Percentiles rank a stretch among this genome's conserved stretches.
Conservation (phyloP, 2,113 vertebrate genomes). For the Ctenomys sociabilis region DNA sequence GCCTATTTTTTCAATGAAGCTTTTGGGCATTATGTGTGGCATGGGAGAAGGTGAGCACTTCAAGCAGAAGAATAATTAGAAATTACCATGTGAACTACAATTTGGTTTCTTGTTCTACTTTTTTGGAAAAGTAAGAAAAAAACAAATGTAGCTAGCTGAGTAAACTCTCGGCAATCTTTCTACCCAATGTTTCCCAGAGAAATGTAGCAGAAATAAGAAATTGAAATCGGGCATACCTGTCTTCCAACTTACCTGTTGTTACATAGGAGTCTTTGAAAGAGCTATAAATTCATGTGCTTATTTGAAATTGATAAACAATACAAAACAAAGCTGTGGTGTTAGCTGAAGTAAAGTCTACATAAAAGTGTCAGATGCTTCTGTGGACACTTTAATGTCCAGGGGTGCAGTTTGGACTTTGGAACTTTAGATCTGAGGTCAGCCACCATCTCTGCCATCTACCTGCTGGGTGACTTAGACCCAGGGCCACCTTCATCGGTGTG, state of each 20-base stretch:
- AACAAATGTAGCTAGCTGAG: background rate
- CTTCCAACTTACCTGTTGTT: background rate
- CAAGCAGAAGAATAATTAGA: background rate
- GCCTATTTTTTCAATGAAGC: background rate
- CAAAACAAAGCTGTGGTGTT: background rate
- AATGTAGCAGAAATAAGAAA: conserved; percentile 37
- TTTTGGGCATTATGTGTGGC: background rate
- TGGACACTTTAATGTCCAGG: background rate
- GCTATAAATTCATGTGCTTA: background rate
- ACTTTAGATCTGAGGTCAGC: background rate
- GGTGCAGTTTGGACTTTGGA: background rate
- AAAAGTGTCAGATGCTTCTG: background rate
- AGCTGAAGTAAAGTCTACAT: background rate
- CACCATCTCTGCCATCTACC: background rate
- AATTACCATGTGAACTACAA: background rate
- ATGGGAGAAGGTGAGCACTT: background rate
- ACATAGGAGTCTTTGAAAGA: background rate
- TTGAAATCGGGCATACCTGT: background rate
- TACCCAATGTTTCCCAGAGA: conserved; percentile 40
- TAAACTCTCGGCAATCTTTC: background rate
- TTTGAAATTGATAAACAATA: conserved; percentile 14
- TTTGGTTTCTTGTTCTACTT: conserved; percentile 18
- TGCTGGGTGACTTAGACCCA: background rate
- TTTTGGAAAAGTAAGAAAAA: background rate
- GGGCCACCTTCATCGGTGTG: rapidly evolving